phyloP scores from a whole-genome alignment of 2,888 invertebrate genomes.

The Patella ulyssiponensis region DNA sequence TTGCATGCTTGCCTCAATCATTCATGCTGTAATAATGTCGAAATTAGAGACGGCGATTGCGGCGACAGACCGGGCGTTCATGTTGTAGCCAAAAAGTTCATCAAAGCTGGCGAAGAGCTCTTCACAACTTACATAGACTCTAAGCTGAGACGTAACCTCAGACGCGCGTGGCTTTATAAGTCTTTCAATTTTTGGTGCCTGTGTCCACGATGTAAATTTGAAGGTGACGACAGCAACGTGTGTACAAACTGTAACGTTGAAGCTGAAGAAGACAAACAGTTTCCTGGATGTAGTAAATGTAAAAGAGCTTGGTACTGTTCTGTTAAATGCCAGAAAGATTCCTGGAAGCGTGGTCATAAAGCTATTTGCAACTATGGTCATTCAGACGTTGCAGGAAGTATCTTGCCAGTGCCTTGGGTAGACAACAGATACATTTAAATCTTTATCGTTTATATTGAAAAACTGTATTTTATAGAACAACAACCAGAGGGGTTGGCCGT shows the following conservation, averaged over 20 bases:
- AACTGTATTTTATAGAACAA: too few species aligned
- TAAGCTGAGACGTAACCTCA: conserved; percentile 54
- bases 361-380: conserved; percentile 54
- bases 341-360: conserved; percentile 63
- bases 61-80: conserved; percentile 54
- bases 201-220: conserved; percentile 59
- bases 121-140: conserved; percentile 65
- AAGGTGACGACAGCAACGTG: conserved; percentile 55
- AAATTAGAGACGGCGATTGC: conserved; percentile 55
- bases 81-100: conserved; percentile 37
- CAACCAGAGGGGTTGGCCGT: too few species aligned
- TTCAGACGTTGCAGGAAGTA: conserved; percentile 37
- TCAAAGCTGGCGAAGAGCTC: conserved; percentile 32
- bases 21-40: conserved; percentile 63
- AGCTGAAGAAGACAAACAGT: conserved; percentile 50
- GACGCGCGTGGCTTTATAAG: conserved; percentile 65
- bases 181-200: conserved; percentile 68
- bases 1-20: conserved; percentile 65
- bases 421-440: too few species aligned
- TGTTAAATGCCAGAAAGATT: conserved; percentile 55
- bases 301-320: conserved; percentile 65
- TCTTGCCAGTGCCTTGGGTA: too few species aligned
- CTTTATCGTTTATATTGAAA: too few species aligned
- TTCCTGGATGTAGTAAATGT: conserved; percentile 60
- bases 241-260: conserved; percentile 59